Evolutionary conservation across 2,797 vertebrate genomes (phyloP).

Genomic region (Perodicticus potto): DNA sequence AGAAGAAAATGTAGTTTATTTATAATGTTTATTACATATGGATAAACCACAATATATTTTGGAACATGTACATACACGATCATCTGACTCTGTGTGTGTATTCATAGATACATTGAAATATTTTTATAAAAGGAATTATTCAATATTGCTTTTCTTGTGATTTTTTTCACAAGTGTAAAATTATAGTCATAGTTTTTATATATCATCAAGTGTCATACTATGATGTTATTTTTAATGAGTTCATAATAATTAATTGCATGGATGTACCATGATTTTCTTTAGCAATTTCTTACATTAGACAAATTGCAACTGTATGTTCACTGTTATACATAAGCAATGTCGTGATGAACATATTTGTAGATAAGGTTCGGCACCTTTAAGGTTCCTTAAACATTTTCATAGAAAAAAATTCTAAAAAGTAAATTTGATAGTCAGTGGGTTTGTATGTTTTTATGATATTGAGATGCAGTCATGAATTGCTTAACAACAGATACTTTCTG

Average conservation of each 20-base stretch:
- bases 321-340: background rate
- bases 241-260: background rate
- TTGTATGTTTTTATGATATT: background rate
- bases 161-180: background rate
- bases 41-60: constrained; percentile 5
- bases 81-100: background rate
- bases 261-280: constrained; percentile 21
- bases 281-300: background rate
- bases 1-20: background rate
- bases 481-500: background rate
- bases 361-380: background rate
- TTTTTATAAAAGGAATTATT: background rate
- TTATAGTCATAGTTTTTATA: background rate
- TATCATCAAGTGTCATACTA: background rate
- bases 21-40: background rate
- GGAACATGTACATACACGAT: background rate
- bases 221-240: background rate
- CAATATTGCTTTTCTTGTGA: background rate
- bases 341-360: constrained; percentile 11
- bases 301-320: constrained; percentile 44
- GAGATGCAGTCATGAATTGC: background rate
- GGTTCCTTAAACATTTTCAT: constrained; percentile 33
- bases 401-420: constrained; percentile 54
- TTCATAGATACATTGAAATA: background rate
- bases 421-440: background rate